phyloP scores from a whole-genome alignment of 2,888 invertebrate genomes.

The Ferdinandea cuprea region DNA sequence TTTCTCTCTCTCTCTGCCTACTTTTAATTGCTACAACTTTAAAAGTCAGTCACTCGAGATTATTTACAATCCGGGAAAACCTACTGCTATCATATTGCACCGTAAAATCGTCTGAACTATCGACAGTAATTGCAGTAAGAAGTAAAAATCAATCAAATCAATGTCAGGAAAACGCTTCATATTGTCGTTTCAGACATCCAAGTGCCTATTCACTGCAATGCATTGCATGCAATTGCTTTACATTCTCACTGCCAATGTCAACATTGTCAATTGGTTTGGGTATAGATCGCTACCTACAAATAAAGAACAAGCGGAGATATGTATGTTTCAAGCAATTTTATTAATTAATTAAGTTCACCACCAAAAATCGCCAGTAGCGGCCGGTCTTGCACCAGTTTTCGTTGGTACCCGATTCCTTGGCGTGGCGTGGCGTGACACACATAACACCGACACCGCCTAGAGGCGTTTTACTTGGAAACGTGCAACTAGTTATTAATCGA shows the following conservation, averaged over 20 bases:
- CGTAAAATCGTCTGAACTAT: background rate
- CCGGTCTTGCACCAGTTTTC: background rate
- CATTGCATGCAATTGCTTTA: background rate
- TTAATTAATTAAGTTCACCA: background rate
- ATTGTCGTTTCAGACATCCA: background rate
- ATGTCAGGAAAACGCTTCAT: background rate
- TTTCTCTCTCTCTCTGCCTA: too few species aligned
- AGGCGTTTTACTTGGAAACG: too few species aligned
- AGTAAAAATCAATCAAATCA: conserved; percentile 1
- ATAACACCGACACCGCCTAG: too few species aligned
- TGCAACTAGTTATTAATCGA: too few species aligned
- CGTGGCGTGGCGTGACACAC: too few species aligned
- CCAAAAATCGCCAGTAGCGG: background rate
- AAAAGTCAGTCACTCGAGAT: too few species aligned
- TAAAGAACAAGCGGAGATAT: background rate
- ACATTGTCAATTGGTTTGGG: conserved; percentile 1
- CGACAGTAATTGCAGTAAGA: background rate
- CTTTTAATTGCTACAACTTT: too few species aligned
- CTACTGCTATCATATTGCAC: background rate
- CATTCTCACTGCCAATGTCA: background rate
- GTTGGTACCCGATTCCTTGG: background rate
- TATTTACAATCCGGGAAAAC: too few species aligned
- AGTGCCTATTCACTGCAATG: background rate
- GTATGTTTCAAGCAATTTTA: background rate
- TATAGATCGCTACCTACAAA: too few species aligned